Evolutionary conservation across 2,797 vertebrate genomes (phyloP).

Genomic region (Podarcis lilfordi): DNA sequence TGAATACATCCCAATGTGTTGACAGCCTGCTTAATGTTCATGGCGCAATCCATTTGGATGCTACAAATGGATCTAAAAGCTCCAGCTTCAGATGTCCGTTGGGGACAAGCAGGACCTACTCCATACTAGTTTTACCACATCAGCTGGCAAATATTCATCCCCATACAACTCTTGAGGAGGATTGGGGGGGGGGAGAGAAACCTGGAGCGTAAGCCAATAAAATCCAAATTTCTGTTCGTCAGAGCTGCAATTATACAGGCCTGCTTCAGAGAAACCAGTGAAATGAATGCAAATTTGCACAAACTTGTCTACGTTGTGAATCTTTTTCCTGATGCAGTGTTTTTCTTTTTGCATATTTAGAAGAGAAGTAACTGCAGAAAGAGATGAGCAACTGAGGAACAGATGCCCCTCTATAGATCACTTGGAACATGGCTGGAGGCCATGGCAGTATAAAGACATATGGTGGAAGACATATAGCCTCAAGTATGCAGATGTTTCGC

Average conservation of each 20-base stretch:
- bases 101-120: constrained; percentile 20
- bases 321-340: not conserved
- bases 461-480: too few relatives aligned
- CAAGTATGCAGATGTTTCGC: too few relatives aligned
- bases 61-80: too few relatives aligned
- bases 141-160: not conserved
- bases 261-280: constrained; percentile 2
- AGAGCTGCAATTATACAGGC: constrained; percentile 5
- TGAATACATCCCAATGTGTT: not conserved
- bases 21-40: not conserved
- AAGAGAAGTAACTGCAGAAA: too few relatives aligned
- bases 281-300: constrained; percentile 9
- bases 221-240: not conserved
- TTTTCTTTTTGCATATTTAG: too few relatives aligned
- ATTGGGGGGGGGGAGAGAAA: not conserved
- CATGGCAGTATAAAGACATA: not conserved
- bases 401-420: too few relatives aligned
- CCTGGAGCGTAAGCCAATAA: not conserved
- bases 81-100: not conserved
- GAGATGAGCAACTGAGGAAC: too few relatives aligned
- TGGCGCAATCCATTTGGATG: too few relatives aligned
- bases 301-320: not conserved
- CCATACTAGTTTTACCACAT: constrained; percentile 6
- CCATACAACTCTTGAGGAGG: not conserved
- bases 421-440: too few relatives aligned